Percentiles rank a stretch among this genome's conserved stretches.
Evolutionary conservation across 2,888 invertebrate species (phyloP).

Genomic region (Ophioninae sp.): DNA sequence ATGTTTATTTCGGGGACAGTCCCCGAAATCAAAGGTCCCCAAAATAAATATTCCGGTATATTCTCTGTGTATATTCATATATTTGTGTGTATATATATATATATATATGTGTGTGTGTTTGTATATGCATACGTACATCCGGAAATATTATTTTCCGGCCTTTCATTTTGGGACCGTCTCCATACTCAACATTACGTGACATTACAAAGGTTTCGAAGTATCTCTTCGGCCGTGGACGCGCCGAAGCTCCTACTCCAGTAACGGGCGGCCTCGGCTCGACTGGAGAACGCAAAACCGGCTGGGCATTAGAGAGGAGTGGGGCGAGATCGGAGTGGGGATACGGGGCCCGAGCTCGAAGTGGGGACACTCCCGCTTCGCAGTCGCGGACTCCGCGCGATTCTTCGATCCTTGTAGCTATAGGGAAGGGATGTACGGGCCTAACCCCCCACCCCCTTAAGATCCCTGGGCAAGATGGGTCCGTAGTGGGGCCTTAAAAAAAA

Average conservation of each 20-base stretch:
- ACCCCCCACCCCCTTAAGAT: neutral
- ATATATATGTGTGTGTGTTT: too few relatives aligned
- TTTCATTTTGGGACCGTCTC: neutral
- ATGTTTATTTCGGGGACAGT: neutral
- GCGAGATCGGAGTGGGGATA: neutral
- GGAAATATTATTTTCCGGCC: neutral
- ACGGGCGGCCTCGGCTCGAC: constrained; percentile 38
- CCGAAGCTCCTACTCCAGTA: constrained; percentile 60
- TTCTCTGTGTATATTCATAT: too few relatives aligned
- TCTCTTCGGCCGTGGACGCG: neutral
- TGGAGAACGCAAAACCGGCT: neutral
- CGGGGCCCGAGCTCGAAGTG: constrained; percentile 23
- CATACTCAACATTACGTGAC: neutral
- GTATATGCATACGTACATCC: neutral
- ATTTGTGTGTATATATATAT: neutral
- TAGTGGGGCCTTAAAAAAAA: neutral
- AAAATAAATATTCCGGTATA: neutral
- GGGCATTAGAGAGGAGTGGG: constrained; percentile 32
- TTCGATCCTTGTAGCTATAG: too few relatives aligned
- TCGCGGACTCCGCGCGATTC: too few relatives aligned
- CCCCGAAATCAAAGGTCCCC: neutral
- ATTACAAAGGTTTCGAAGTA: neutral
- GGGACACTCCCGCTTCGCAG: neutral
- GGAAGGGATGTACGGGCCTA: constrained; percentile 1
- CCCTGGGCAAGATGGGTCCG: neutral